These are phyloP conservation scores for Drosophila atripex DNA, from an alignment of 2,888 invertebrate species.

Conservation along the genomic window DNA sequence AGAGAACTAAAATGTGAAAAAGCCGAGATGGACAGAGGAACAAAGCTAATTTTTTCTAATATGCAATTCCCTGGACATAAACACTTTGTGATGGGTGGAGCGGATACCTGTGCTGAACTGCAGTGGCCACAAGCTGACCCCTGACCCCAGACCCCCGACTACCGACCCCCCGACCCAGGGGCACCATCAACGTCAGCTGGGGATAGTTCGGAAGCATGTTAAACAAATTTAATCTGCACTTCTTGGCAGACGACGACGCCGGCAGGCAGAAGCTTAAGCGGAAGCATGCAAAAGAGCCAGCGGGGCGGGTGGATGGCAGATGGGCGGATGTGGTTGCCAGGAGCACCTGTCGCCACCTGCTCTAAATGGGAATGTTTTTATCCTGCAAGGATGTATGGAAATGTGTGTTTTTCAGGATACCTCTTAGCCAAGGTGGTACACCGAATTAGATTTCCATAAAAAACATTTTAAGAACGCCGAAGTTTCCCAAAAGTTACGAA, in stretches of 20 bases:
- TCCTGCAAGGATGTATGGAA: background rate
- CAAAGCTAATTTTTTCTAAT: slow-evolving; percentile 75
- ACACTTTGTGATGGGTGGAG: slow-evolving; percentile 35
- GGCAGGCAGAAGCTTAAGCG: slow-evolving; percentile 27
- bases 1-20: slow-evolving; percentile 35
- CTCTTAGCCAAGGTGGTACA: background rate
- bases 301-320: slow-evolving; percentile 24
- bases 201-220: slow-evolving; percentile 70
- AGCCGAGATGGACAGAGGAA: slow-evolving; percentile 29
- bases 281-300: slow-evolving; percentile 12
- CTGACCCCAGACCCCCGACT: background rate
- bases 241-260: slow-evolving; percentile 60
- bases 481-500: background rate
- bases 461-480: background rate
- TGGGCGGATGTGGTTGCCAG: slow-evolving; percentile 60
- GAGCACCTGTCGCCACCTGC: slow-evolving; percentile 48
- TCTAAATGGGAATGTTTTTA: slow-evolving; percentile 6
- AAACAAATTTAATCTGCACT: slow-evolving; percentile 79
- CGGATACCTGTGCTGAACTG: slow-evolving; percentile 40
- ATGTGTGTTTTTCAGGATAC: slow-evolving; percentile 1
- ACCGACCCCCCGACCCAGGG: slow-evolving; percentile 1
- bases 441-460: background rate
- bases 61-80: slow-evolving; percentile 63
- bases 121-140: slow-evolving; percentile 9
- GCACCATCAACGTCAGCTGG: slow-evolving; percentile 54